Percentiles rank a stretch among this genome's conserved stretches.
These are phyloP conservation scores for Mesopsocus fuscifrons DNA, from an alignment of 2,888 invertebrate species.

Conservation along the genomic window DNA sequence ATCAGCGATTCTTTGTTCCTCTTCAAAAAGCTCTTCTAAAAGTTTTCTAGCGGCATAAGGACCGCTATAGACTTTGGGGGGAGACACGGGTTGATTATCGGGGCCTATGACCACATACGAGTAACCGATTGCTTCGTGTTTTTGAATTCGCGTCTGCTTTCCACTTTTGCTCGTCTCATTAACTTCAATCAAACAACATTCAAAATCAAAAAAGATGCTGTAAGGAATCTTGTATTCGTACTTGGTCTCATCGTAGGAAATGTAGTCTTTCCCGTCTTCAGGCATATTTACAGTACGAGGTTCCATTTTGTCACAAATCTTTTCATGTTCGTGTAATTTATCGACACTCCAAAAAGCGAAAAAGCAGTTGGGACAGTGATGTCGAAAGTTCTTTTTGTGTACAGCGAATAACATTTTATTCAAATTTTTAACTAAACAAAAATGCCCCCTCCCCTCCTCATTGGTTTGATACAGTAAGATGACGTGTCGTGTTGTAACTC, in stretches of 20 bases:
- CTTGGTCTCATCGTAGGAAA: not conserved
- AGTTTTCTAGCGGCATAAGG: not conserved
- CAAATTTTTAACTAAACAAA: not conserved
- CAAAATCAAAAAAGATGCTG: not conserved
- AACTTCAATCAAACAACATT: not conserved
- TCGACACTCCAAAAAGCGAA: too few relatives aligned
- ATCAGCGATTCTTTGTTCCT: not conserved
- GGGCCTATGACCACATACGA: slow-evolving; percentile 4
- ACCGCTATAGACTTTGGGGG: not conserved
- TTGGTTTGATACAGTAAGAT: not conserved
- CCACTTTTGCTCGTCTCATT: not conserved
- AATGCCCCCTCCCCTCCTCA: not conserved
- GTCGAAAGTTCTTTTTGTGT: not conserved
- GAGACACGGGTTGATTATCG: not conserved
- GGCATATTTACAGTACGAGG: not conserved
- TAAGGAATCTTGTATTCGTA: not conserved
- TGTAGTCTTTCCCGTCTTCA: not conserved
- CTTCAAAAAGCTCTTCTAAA: not conserved
- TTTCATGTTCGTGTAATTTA: too few relatives aligned
- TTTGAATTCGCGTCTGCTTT: not conserved
- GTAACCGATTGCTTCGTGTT: not conserved
- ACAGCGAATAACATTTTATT: not conserved
- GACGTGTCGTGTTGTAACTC: not conserved
- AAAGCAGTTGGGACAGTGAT: not conserved
- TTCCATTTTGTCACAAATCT: not conserved